Base-by-base conservation (phyloP, 2,113 vertebrate genomes). In the Lophochroa leadbeateri region DNA sequence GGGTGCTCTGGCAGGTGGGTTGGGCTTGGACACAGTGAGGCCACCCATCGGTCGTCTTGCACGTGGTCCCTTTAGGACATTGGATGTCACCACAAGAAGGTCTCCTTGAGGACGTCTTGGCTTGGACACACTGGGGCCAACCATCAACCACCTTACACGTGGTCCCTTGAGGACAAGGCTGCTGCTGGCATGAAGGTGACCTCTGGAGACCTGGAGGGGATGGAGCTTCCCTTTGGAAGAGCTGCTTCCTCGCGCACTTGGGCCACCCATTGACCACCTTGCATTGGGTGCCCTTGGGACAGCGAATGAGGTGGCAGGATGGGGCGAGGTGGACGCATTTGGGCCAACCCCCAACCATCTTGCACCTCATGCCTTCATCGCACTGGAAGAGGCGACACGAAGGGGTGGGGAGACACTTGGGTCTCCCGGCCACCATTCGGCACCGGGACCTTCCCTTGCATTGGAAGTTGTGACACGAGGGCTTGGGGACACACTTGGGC, bases 191-290 rank as follows among this genome's bases (percentile, higher is more conserved):
- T 0, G 63, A 69, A 1, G 77, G 35, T 6, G 77, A 2, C 8
- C 1, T 10, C 2, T 0, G 75, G 15, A 3, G 27, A 9, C 5
- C 16, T 0, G 65, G 39, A 2, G 17, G 17, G 1, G 33, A 37
- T 0, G 70, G 79, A 7, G 6, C 79, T 7, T 69, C 87, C 39
- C 87, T 16, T 24, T 46, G 79, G 63, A 90, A 44, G 28, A 76
- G 46, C 53, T 76, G 44, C 23, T 89, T 89, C 52, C 17, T 28
- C 1, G 70, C 49, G 1, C 88, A 90, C 7, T 47, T 77, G 29
- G 88, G 88, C 79, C 88, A 69, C 5, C 13, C 81, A 1, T 17
- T 65, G 19, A 5, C 46, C 71, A 90, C 31, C 65, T 70, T 61
- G 46, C 88, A 90, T 0, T 13, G 63, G 39, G 63, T 83, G 9